Percentiles rank a stretch among this genome's conserved stretches.
Conservation (phyloP, 1,140 invertebrate species). For the Drosophila navojoa region DNA sequence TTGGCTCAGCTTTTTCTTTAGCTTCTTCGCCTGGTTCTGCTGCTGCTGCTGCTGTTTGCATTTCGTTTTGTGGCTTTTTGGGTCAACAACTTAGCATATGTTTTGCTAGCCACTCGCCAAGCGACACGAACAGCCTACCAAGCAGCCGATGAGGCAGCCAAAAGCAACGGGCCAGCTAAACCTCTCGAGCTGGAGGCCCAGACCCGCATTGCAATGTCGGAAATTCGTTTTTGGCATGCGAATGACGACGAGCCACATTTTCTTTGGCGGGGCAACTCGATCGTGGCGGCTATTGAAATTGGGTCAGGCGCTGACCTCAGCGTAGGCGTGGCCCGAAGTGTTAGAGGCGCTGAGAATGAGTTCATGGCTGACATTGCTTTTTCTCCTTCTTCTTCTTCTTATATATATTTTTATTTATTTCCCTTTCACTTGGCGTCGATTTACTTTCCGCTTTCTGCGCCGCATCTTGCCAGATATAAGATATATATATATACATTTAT, state of each 20-base stretch:
- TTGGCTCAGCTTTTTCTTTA: slow-evolving; percentile 39
- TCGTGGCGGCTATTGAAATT: slow-evolving; percentile 47
- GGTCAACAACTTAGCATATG: slow-evolving; percentile 80
- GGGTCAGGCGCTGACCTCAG: slow-evolving; percentile 55
- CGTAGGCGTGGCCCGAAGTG: slow-evolving; percentile 13
- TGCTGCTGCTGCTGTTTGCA: slow-evolving; percentile 61
- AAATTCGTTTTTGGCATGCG: slow-evolving; percentile 78
- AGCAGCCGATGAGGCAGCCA: slow-evolving; percentile 35
- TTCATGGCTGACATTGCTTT: slow-evolving; percentile 52
- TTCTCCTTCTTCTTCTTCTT: slow-evolving; percentile 4
- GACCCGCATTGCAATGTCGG: slow-evolving; percentile 77
- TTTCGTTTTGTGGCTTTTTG: slow-evolving; percentile 80
- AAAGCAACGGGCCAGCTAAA: background rate
- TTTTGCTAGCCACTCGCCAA: slow-evolving; percentile 61
- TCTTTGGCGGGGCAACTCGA: slow-evolving; percentile 65
- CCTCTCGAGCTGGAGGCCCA: slow-evolving; percentile 5
- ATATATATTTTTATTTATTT: slow-evolving; percentile 72
- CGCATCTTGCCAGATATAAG: slow-evolving; percentile 19
- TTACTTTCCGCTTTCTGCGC: slow-evolving; percentile 81
- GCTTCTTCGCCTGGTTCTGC: slow-evolving; percentile 14
- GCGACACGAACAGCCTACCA: slow-evolving; percentile 55
- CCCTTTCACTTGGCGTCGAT: slow-evolving; percentile 81
- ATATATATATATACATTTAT: slow-evolving; percentile 36
- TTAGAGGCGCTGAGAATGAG: slow-evolving; percentile 49
- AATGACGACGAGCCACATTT: slow-evolving; percentile 58